These are phyloP conservation scores for Papilio dardanus DNA, from an alignment of 1,140 invertebrate species.

Conservation along the genomic window DNA sequence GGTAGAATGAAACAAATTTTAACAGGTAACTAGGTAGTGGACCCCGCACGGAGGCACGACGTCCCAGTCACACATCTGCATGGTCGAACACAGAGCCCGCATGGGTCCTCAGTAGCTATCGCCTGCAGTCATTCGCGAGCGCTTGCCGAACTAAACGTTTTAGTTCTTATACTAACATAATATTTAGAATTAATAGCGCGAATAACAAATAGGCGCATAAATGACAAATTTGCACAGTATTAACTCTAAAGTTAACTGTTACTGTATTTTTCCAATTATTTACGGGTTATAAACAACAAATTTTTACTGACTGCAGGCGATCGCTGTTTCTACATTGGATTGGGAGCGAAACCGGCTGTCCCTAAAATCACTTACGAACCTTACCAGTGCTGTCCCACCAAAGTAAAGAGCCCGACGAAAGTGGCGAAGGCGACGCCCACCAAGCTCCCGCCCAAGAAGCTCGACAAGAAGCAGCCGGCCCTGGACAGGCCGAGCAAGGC, in stretches of 20 bases:
- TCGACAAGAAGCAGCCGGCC: conserved; percentile 69
- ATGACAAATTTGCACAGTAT: conserved; percentile 74
- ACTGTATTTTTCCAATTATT: conserved; percentile 59
- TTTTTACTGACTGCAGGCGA: conserved; percentile 90
- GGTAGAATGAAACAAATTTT: conserved; percentile 79
- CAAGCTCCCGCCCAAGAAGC: conserved; percentile 76
- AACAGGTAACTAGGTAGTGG: conserved; percentile 67
- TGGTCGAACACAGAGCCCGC: conserved; percentile 74
- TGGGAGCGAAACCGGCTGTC: conserved; percentile 91
- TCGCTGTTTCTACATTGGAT: conserved; percentile 97
- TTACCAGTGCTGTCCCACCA: conserved; percentile 94
- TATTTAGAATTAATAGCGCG: conserved; percentile 74
- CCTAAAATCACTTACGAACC: conserved; percentile 92
- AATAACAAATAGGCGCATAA: conserved; percentile 62
- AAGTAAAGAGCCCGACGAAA: conserved; percentile 88
- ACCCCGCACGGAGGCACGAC: conserved; percentile 73
- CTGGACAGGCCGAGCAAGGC: conserved; percentile 69
- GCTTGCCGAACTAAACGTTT: conserved; percentile 77
- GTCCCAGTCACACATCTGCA: conserved; percentile 78
- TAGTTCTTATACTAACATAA: conserved; percentile 79
- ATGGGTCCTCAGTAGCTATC: conserved; percentile 79
- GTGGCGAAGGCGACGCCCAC: conserved; percentile 85
- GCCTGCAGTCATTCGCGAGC: conserved; percentile 81
- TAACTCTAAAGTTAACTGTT: conserved; percentile 74
- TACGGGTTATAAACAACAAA: conserved; percentile 76